phyloP scores from a whole-genome alignment of 2,113 vertebrate species.

The Progne subis region DNA sequence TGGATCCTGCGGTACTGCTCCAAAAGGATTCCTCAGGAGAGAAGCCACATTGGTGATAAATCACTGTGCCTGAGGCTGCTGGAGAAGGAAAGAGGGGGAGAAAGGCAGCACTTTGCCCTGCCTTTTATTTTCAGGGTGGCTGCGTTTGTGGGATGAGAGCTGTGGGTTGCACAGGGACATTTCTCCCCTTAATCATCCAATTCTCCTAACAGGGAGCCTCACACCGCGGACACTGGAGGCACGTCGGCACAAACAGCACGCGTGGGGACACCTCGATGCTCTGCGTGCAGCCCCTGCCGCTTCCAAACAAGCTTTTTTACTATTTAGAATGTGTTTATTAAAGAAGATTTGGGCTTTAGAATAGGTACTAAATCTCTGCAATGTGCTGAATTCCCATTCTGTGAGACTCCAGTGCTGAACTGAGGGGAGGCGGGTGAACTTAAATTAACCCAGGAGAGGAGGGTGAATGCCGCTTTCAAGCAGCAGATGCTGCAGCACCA shows the following conservation, averaged over 20 bases:
- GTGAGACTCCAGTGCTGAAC: constrained; percentile 45
- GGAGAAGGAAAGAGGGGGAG: neutral
- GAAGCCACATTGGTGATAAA: neutral
- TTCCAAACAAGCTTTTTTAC: neutral
- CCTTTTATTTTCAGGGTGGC: neutral
- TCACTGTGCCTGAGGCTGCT: neutral
- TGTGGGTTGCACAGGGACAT: neutral
- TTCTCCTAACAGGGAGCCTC: neutral
- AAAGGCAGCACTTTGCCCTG: neutral
- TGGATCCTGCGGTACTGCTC: neutral
- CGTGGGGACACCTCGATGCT: neutral
- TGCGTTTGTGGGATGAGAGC: neutral
- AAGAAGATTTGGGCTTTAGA: constrained; percentile 12
- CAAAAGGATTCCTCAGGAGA: neutral
- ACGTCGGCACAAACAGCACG: fast-evolving
- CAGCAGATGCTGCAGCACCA: constrained; percentile 71
- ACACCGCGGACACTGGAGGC: fast-evolving
- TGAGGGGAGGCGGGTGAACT: constrained; percentile 68
- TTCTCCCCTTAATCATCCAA: neutral
- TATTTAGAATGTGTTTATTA: constrained; percentile 5
- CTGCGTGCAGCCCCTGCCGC: neutral
- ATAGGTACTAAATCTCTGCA: constrained; percentile 38
- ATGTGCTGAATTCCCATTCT: constrained; percentile 54
- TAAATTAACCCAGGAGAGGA: constrained; percentile 72
- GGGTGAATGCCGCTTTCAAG: constrained; percentile 69